Evolutionary conservation across 2,888 invertebrate genomes (phyloP).

Genomic region (Erebia ligea): DNA sequence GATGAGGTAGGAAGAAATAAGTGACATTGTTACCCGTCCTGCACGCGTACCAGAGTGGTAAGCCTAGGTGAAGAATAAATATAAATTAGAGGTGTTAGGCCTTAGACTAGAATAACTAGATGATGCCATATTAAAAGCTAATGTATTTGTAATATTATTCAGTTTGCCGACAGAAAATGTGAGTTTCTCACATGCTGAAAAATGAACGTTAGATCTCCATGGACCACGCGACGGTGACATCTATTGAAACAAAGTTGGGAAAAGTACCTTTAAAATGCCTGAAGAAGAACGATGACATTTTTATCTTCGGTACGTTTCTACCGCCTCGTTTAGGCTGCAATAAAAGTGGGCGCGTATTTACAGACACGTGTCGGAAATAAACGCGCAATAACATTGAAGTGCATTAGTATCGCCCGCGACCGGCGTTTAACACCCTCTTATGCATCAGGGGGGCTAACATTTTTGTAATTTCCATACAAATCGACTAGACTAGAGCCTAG

Average conservation of each 20-base stretch:
- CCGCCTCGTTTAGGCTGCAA: neutral
- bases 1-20: too few relatives aligned
- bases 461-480: neutral
- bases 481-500: too few relatives aligned
- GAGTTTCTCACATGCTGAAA: neutral
- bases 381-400: slow-evolving; percentile 57
- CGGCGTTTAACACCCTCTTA: slow-evolving; percentile 16
- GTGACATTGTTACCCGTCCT: too few relatives aligned
- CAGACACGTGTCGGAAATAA: slow-evolving; percentile 40
- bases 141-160: too few relatives aligned
- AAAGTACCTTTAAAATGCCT: neutral
- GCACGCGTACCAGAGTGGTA: too few relatives aligned
- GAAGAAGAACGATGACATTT: neutral
- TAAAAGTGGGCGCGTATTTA: slow-evolving; percentile 14
- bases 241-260: neutral
- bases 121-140: too few relatives aligned
- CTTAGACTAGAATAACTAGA: too few relatives aligned
- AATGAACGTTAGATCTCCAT: neutral
- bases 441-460: neutral
- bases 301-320: neutral
- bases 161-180: too few relatives aligned
- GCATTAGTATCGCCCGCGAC: slow-evolving; percentile 43
- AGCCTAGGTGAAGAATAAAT: too few relatives aligned
- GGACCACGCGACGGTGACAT: neutral
- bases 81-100: too few relatives aligned